These are phyloP conservation scores for Sicus ferrugineus DNA, from an alignment of 2,888 invertebrate species.

Conservation along the genomic window DNA sequence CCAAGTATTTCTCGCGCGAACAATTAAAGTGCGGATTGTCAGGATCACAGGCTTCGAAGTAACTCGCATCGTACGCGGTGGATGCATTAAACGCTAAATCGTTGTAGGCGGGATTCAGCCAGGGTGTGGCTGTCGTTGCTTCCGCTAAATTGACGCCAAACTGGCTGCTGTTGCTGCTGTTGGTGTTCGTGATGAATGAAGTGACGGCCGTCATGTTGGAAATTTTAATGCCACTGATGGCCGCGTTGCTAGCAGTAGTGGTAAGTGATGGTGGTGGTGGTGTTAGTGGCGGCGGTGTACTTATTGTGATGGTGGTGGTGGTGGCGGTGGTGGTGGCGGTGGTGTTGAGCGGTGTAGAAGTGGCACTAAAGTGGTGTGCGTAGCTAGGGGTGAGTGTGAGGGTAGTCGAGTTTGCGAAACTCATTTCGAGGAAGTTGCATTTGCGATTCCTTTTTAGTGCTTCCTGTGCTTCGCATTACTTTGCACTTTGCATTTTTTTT, in stretches of 20 bases:
- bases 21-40: constrained; percentile 68
- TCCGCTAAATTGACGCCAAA: not conserved
- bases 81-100: constrained; percentile 30
- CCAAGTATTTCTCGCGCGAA: constrained; percentile 70
- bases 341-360: not conserved
- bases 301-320: not conserved
- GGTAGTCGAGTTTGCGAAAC: constrained; percentile 14
- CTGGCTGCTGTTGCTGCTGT: not conserved
- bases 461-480: not conserved
- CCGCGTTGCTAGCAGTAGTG: too few relatives aligned
- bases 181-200: constrained; percentile 3
- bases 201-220: not conserved
- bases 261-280: not conserved
- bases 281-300: not conserved
- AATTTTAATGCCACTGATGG: not conserved
- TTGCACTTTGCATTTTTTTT: not conserved
- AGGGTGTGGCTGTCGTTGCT: constrained; percentile 8
- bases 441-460: not conserved
- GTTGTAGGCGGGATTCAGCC: not conserved
- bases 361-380: constrained; percentile 26
- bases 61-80: constrained; percentile 33
- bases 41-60: constrained; percentile 61
- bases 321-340: not conserved
- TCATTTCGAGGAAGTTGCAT: constrained; percentile 1
- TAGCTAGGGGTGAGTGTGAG: constrained; percentile 31